Percentiles rank a stretch among this genome's conserved stretches.
Evolutionary conservation across 2,113 vertebrate genomes (phyloP).

Genomic region (Chitala chitala): DNA sequence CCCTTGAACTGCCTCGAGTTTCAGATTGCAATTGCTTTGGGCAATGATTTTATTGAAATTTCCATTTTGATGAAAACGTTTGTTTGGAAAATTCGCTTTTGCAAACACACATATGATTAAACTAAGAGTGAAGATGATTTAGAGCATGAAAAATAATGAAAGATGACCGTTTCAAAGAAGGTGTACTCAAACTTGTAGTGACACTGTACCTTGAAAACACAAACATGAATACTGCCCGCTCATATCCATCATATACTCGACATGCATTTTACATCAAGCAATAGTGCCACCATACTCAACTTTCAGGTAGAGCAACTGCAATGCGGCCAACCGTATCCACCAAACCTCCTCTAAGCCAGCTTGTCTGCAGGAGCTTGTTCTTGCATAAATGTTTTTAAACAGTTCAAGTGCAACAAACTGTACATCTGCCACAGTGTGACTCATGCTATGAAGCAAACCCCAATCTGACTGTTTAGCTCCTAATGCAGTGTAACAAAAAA

Average conservation of each 20-base stretch:
- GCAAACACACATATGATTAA: too few relatives aligned
- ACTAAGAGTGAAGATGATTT: not conserved
- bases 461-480: conserved; percentile 33
- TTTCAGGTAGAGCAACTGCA: conserved; percentile 6
- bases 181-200: too few relatives aligned
- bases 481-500: conserved; percentile 45
- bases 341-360: conserved; percentile 12
- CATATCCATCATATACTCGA: not conserved
- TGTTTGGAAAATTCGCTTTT: too few relatives aligned
- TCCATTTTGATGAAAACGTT: too few relatives aligned
- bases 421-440: conserved; percentile 31
- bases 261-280: not conserved
- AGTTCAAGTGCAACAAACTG: conserved; percentile 37
- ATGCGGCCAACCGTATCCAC: conserved; percentile 2
- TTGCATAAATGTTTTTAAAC: conserved; percentile 36
- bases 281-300: not conserved
- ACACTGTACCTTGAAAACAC: too few relatives aligned
- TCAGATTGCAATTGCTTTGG: too few relatives aligned
- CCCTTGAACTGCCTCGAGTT: too few relatives aligned
- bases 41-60: too few relatives aligned
- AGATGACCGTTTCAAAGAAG: not conserved
- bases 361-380: conserved; percentile 30
- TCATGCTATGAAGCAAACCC: conserved; percentile 32
- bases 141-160: not conserved
- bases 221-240: not conserved